Evolutionary conservation across 2,113 vertebrate genomes (phyloP).

Genomic region (Psettodes erumei): DNA sequence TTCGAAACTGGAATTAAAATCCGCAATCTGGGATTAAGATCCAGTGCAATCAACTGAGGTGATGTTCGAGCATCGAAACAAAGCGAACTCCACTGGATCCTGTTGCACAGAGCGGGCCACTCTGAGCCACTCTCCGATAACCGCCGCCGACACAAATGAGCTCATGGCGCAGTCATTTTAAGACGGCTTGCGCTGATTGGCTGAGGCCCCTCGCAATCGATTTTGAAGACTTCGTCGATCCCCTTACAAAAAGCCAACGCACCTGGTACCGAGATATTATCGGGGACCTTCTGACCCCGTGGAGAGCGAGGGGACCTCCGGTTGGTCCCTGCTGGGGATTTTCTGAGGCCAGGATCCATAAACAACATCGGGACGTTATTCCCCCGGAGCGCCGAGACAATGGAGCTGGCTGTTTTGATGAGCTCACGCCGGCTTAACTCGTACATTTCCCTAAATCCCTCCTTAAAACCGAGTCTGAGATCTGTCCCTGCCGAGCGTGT

Average conservation of each 20-base stretch:
- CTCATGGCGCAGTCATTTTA: conserved; percentile 42
- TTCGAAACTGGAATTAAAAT: no score
- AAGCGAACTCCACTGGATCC: conserved; percentile 6
- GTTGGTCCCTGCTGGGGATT: conserved; percentile 24
- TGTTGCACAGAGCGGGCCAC: no score
- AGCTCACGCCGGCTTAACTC: conserved; percentile 9
- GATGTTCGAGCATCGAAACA: conserved; percentile 19
- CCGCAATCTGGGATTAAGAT: conserved; percentile 37
- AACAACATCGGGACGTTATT: conserved; percentile 26
- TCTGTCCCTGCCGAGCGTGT: neutral
- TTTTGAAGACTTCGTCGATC: conserved; percentile 44
- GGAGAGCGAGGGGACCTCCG: neutral
- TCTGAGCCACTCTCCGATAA: no score
- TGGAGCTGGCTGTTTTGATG: conserved; percentile 8
- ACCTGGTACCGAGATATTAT: conserved; percentile 40
- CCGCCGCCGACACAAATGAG: conserved; percentile 38
- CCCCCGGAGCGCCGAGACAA: conserved; percentile 7
- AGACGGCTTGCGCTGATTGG: conserved; percentile 22
- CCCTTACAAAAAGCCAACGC: conserved; percentile 23
- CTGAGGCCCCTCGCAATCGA: conserved; percentile 39
- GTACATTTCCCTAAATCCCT: conserved; percentile 8
- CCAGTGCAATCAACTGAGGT: conserved; percentile 6
- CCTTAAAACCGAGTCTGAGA: neutral
- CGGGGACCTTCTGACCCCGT: conserved; percentile 21
- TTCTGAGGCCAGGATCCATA: conserved; percentile 10